Evolutionary conservation across 2,797 vertebrate species (phyloP).

Genomic region (Crocidura indochinensis): DNA sequence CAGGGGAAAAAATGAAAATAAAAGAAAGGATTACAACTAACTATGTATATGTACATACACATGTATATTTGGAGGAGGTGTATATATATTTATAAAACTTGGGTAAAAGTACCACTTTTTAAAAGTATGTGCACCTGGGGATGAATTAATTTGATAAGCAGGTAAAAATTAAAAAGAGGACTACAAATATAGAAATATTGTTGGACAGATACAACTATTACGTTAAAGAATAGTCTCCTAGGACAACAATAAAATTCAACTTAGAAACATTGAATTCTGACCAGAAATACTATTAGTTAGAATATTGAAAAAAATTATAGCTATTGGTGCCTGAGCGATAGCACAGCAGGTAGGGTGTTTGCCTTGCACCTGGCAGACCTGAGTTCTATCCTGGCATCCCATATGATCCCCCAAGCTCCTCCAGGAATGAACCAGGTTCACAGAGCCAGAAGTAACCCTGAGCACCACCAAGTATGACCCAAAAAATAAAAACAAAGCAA

Average conservation of each 20-base stretch:
- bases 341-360: too few relatives aligned
- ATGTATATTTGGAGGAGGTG: too few relatives aligned
- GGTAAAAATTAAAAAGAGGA: slow-evolving; percentile 23
- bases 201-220: neutral
- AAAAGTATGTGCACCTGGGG: neutral
- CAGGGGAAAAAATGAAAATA: neutral
- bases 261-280: neutral
- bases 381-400: too few relatives aligned
- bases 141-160: neutral
- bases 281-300: slow-evolving; percentile 36
- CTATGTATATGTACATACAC: neutral
- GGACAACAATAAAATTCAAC: neutral
- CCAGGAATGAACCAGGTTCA: too few relatives aligned
- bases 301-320: neutral
- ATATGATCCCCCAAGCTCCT: too few relatives aligned
- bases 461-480: too few relatives aligned
- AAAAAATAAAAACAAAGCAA: too few relatives aligned
- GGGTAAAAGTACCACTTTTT: neutral
- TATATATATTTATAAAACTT: neutral
- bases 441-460: too few relatives aligned
- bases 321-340: too few relatives aligned
- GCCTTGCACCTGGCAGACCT: too few relatives aligned
- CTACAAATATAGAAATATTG: neutral
- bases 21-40: neutral
- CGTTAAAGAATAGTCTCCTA: slow-evolving; percentile 29